Percentiles rank a stretch among this genome's conserved stretches.
phyloP scores from a whole-genome alignment of 2,113 vertebrate genomes.

The Sinocyclocheilus maitianheensis region DNA sequence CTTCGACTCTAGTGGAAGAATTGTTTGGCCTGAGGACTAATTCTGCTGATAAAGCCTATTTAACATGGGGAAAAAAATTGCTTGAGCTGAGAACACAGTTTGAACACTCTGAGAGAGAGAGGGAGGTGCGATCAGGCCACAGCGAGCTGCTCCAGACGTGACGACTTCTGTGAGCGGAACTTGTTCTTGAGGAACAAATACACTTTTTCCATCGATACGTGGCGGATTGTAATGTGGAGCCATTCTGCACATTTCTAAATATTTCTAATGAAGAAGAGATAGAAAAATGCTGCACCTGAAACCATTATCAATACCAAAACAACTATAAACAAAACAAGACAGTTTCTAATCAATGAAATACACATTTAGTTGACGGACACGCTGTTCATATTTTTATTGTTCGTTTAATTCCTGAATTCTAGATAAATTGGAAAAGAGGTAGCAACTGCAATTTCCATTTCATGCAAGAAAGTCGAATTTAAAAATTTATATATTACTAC shows the following conservation, averaged over 20 bases:
- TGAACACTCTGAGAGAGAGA: slow-evolving; percentile 37
- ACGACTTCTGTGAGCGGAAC: slow-evolving; percentile 27
- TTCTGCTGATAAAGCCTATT: slow-evolving; percentile 50
- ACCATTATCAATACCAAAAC: no score
- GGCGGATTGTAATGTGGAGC: background rate
- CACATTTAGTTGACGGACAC: no score
- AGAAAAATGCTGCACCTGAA: background rate
- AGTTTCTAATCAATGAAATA: background rate
- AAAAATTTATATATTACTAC: no score
- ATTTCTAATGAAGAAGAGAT: background rate
- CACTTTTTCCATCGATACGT: background rate
- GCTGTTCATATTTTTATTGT: no score
- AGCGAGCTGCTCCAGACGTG: slow-evolving; percentile 22
- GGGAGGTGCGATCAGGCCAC: background rate
- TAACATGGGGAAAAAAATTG: slow-evolving; percentile 59
- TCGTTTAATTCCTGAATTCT: no score
- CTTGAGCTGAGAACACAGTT: slow-evolving; percentile 39
- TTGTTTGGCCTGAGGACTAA: slow-evolving; percentile 49
- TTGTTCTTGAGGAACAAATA: background rate
- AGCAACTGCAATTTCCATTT: no score
- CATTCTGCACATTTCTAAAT: background rate
- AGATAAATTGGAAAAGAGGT: no score
- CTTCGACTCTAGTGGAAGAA: background rate
- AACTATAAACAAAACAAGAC: background rate
- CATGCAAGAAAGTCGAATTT: no score